These are phyloP conservation scores for Ochlodes sylvanus DNA, from an alignment of 2,888 invertebrate species.

Conservation along the genomic window DNA sequence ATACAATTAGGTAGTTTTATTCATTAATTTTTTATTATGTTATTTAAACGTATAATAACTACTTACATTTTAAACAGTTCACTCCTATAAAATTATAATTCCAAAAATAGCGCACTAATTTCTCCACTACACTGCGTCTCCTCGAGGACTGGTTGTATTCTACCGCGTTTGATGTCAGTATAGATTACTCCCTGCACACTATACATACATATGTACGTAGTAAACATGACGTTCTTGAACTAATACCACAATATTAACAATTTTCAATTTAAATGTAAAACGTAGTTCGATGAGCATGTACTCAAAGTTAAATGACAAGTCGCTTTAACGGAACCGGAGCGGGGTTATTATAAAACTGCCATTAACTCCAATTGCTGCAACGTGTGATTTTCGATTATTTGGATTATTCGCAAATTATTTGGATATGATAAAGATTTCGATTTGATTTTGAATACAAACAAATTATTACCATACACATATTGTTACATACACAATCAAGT, in stretches of 20 bases:
- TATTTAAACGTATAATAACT: no score
- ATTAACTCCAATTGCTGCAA: no score
- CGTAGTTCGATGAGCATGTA: background rate
- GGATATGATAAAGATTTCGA: no score
- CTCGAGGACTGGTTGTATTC: constrained; percentile 21
- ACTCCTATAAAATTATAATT: background rate
- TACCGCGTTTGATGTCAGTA: constrained; percentile 18
- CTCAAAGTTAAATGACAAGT: background rate
- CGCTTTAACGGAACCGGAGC: no score
- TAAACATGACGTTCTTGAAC: background rate
- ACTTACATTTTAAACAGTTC: background rate
- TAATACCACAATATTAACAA: background rate
- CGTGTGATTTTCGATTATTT: no score
- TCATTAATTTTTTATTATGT: no score
- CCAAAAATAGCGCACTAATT: constrained; percentile 1
- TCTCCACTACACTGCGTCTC: constrained; percentile 12
- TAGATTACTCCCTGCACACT: background rate
- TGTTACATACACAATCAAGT: no score
- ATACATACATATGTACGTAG: background rate
- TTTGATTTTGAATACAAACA: no score
- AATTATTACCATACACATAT: no score
- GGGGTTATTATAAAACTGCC: no score
- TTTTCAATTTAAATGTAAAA: background rate
- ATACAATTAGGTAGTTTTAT: no score
- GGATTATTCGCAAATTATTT: no score